Percentiles rank a stretch among this genome's conserved stretches.
These are phyloP conservation scores for Cephalopholis sonnerati DNA, from an alignment of 2,113 vertebrate species.

Conservation along the genomic window DNA sequence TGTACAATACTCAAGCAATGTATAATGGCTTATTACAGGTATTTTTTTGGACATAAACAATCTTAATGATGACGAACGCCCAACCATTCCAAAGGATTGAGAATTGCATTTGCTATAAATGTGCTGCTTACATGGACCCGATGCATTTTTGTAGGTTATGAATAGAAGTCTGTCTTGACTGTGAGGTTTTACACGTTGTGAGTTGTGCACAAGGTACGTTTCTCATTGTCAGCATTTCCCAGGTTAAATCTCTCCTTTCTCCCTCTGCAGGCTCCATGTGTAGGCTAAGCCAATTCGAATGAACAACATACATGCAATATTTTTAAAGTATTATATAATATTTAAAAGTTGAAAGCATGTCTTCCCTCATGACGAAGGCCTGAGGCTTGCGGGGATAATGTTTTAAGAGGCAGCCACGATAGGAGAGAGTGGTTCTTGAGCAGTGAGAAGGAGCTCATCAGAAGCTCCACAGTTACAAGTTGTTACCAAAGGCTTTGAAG, in stretches of 20 bases:
- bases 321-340: neutral
- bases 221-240: slow-evolving; percentile 64
- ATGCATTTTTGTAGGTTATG: slow-evolving; percentile 78
- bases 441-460: slow-evolving; percentile 33
- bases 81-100: slow-evolving; percentile 87
- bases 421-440: slow-evolving; percentile 50
- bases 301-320: slow-evolving; percentile 57
- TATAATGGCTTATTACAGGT: slow-evolving; percentile 76
- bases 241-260: slow-evolving; percentile 57
- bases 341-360: slow-evolving; percentile 45
- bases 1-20: slow-evolving; percentile 78
- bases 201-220: slow-evolving; percentile 83
- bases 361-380: slow-evolving; percentile 41
- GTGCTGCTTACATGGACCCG: slow-evolving; percentile 82
- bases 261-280: slow-evolving; percentile 48
- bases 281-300: slow-evolving; percentile 48
- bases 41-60: slow-evolving; percentile 70
- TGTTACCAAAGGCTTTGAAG: slow-evolving; percentile 85
- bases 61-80: slow-evolving; percentile 73
- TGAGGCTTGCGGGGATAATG: slow-evolving; percentile 11
- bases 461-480: slow-evolving; percentile 42
- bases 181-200: slow-evolving; percentile 81
- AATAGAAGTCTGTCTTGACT: slow-evolving; percentile 75
- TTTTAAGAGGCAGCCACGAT: slow-evolving; percentile 56
- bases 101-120: slow-evolving; percentile 81